A percentile compares a stretch with the other conserved stretches of the same genome.
phyloP scores from a whole-genome alignment of 2,113 vertebrate genomes.

The Chunga burmeisteri region DNA sequence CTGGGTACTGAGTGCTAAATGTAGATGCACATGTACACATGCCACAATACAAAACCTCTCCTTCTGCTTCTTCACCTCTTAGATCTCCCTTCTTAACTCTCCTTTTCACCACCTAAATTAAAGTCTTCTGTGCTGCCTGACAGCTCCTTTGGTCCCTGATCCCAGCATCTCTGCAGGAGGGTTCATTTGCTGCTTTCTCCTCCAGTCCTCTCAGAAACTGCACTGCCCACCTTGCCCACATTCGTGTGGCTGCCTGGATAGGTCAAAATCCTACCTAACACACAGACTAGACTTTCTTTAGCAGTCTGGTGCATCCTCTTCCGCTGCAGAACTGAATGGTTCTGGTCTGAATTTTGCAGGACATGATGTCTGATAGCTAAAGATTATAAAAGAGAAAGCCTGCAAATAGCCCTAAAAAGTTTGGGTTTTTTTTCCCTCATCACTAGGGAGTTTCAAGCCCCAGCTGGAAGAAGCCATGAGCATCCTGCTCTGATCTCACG shows the following conservation, averaged over 20 bases:
- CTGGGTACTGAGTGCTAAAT: neutral
- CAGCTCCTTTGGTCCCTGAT: neutral
- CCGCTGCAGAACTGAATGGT: neutral
- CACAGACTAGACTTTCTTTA: neutral
- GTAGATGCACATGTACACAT: neutral
- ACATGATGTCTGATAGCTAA: neutral
- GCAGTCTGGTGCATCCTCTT: neutral
- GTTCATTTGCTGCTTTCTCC: neutral
- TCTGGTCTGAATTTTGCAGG: neutral
- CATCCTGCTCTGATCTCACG: neutral
- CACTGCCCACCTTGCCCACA: neutral
- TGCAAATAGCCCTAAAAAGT: neutral
- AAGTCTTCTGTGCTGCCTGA: neutral
- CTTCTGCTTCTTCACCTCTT: neutral
- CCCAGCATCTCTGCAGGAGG: neutral
- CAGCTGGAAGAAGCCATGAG: neutral
- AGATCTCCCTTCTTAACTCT: neutral
- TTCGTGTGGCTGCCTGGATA: rapidly evolving
- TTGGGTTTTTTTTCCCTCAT: rapidly evolving
- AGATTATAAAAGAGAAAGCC: neutral
- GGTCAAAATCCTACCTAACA: neutral
- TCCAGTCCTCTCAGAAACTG: neutral
- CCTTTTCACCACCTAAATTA: neutral
- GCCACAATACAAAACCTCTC: neutral
- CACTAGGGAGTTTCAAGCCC: neutral